phyloP scores from a whole-genome alignment of 1,140 invertebrate species.

The Teleopsis dalmanni region DNA sequence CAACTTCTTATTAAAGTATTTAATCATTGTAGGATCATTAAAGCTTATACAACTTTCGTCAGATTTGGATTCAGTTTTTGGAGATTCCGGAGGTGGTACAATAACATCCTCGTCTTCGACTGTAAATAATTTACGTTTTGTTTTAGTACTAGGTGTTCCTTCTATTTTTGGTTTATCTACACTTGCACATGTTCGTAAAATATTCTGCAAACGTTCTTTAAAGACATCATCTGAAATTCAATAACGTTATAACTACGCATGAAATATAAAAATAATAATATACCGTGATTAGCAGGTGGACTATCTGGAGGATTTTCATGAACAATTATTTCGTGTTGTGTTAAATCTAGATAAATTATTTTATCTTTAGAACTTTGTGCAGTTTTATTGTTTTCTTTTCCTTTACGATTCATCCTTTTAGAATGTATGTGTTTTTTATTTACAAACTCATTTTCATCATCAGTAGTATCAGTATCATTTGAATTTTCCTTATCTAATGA shows the following conservation, averaged over 20 bases:
- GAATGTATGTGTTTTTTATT: background rate
- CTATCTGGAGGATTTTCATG: constrained; percentile 12
- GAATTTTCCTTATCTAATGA: background rate
- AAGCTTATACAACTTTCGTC: background rate
- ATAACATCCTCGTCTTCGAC: constrained; percentile 14
- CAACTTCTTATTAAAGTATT: constrained; percentile 11
- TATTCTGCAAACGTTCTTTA: constrained; percentile 22
- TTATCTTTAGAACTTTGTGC: constrained; percentile 2
- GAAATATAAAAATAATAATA: background rate
- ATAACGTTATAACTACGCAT: background rate
- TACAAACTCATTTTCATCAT: constrained; percentile 3
- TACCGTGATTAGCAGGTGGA: constrained; percentile 17
- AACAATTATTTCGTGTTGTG: constrained; percentile 27
- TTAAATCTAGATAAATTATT: constrained; percentile 32
- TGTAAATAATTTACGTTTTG: constrained; percentile 27
- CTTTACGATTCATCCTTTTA: too few relatives aligned
- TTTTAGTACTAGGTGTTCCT: constrained; percentile 9
- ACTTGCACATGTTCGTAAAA: constrained; percentile 24
- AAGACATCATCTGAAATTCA: constrained; percentile 8
- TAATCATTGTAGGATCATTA: constrained; percentile 1
- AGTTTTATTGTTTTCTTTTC: constrained; percentile 6
- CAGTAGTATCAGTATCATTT: background rate
- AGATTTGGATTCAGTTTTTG: constrained; percentile 1
- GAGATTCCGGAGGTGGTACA: constrained; percentile 10
- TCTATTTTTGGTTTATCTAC: constrained; percentile 15